These are phyloP conservation scores for Chlorops oryzae DNA, from an alignment of 1,140 invertebrate species.

Conservation along the genomic window DNA sequence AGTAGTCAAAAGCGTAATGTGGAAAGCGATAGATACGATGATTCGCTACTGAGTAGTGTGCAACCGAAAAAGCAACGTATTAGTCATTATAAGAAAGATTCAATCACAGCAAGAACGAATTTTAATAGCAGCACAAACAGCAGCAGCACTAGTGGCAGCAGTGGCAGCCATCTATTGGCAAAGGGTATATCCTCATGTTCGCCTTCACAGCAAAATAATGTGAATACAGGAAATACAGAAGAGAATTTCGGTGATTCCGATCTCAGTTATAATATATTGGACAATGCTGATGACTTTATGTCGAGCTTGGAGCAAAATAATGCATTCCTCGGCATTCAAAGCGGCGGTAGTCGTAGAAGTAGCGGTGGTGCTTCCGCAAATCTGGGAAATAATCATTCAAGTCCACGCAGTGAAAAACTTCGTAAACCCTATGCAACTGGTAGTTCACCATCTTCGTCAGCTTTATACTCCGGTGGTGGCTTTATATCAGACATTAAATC, in stretches of 20 bases:
- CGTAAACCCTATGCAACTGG: too few species aligned
- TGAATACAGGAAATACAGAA: constrained; percentile 16
- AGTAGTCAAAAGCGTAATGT: constrained; percentile 44
- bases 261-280: constrained; percentile 40
- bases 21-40: constrained; percentile 49
- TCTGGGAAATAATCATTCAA: too few species aligned
- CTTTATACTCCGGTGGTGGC: too few species aligned
- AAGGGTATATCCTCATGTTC: constrained; percentile 8
- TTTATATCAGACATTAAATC: constrained; percentile 13
- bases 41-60: constrained; percentile 50
- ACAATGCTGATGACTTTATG: constrained; percentile 42
- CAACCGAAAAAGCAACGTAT: constrained; percentile 71
- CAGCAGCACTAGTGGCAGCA: constrained; percentile 3
- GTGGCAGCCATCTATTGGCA: background rate
- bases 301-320: constrained; percentile 17
- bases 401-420: too few species aligned
- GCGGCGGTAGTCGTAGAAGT: constrained; percentile 14
- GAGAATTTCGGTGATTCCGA: constrained; percentile 32
- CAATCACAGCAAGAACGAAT: background rate
- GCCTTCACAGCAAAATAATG: constrained; percentile 28
- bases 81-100: constrained; percentile 64
- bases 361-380: constrained; percentile 9
- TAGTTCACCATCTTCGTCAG: too few species aligned
- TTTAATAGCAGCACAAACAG: background rate
- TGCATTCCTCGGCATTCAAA: too few species aligned